phyloP scores from a whole-genome alignment of 1,140 invertebrate species.

The Drosophila malerkotliana region DNA sequence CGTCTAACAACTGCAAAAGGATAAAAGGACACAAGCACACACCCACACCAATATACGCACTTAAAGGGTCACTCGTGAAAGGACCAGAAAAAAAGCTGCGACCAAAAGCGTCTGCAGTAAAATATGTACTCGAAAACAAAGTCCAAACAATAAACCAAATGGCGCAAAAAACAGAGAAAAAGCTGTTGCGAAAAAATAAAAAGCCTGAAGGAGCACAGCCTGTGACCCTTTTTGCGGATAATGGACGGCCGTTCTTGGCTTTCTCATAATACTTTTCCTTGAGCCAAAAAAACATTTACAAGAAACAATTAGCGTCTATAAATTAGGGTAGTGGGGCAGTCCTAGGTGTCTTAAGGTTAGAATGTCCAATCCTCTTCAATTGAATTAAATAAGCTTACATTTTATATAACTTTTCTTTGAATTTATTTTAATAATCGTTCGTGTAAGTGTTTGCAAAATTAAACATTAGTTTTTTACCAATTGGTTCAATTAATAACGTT shows the following conservation, averaged over 20 bases:
- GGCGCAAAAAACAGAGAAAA: slow-evolving; percentile 61
- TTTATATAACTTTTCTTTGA: too few relatives aligned
- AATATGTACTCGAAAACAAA: slow-evolving; percentile 76
- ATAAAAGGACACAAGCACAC: slow-evolving; percentile 38
- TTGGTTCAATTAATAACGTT: too few relatives aligned
- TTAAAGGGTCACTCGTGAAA: slow-evolving; percentile 37
- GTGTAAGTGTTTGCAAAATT: neutral
- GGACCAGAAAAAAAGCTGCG: slow-evolving; percentile 49
- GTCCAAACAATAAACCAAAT: slow-evolving; percentile 81
- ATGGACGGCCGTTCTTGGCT: slow-evolving; percentile 37
- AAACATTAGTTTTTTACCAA: neutral
- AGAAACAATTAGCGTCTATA: slow-evolving; percentile 71
- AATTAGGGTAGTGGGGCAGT: slow-evolving; percentile 33
- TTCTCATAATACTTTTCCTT: slow-evolving; percentile 10
- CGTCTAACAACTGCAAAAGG: slow-evolving; percentile 65
- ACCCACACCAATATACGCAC: slow-evolving; percentile 8
- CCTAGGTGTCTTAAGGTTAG: neutral
- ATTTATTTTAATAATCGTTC: too few relatives aligned
- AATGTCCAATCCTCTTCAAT: too few relatives aligned
- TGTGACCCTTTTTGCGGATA: slow-evolving; percentile 76
- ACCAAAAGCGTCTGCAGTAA: slow-evolving; percentile 60
- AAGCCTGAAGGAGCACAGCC: slow-evolving; percentile 61
- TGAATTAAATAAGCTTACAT: too few relatives aligned
- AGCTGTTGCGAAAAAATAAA: slow-evolving; percentile 22
- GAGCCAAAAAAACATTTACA: slow-evolving; percentile 68